Conservation (phyloP, 1,140 invertebrate genomes). For the Macrotrachela quadricornifera region DNA sequence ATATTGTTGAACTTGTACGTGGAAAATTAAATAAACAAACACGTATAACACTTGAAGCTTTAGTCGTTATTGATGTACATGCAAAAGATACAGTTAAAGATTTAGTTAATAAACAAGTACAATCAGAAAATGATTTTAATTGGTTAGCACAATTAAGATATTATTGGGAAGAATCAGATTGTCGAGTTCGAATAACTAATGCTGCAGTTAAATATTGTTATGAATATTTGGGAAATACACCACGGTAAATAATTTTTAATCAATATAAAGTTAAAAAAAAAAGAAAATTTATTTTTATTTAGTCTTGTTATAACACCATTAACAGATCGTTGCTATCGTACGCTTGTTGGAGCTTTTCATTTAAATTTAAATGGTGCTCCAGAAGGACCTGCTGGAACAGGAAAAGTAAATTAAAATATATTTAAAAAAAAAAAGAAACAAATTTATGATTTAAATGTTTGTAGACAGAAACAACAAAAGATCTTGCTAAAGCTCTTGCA, state of each 20-base stretch:
- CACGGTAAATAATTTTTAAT: conserved; percentile 6
- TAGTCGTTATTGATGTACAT: conserved; percentile 25
- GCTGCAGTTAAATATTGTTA: conserved; percentile 30
- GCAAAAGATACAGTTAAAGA: conserved; percentile 23
- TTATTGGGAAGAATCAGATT: conserved; percentile 27
- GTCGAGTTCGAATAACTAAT: conserved; percentile 24
- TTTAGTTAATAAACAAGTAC: conserved; percentile 15
- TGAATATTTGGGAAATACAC: conserved; percentile 31
- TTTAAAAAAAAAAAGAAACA: too few species aligned
- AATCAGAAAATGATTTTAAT: conserved; percentile 28
- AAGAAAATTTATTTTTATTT: neutral
- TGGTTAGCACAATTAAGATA: conserved; percentile 31
- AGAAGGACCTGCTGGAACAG: conserved; percentile 37
- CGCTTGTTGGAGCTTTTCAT: conserved; percentile 27
- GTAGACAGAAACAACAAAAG: conserved; percentile 32
- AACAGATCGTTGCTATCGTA: conserved; percentile 31
- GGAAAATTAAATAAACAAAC: conserved; percentile 29
- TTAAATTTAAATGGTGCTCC: conserved; percentile 27
- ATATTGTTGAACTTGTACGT: conserved; percentile 29
- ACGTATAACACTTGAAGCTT: conserved; percentile 26
- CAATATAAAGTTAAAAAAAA: neutral
- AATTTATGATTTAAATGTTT: too few species aligned
- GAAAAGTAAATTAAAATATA: conserved; percentile 33
- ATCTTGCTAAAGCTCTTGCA: conserved; percentile 31
- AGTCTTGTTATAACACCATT: conserved; percentile 31